Base-by-base conservation (phyloP, 2,113 vertebrate species). In the Ranitomeya imitator region DNA sequence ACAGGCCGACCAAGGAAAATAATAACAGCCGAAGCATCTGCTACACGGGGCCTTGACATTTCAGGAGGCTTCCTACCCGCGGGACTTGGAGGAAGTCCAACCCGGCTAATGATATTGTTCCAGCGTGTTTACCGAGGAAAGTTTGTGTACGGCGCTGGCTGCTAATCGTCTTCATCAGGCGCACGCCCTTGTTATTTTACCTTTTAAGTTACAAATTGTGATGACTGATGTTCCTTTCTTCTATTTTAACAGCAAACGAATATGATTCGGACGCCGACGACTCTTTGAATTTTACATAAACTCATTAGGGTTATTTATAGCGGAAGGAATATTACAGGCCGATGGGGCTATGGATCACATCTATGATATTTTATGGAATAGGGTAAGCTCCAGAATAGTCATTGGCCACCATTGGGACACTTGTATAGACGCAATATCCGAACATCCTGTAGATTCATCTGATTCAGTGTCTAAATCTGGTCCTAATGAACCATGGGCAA, bases 1-100 rank as follows among this genome's bases (percentile, higher is more conserved):
- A 94, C 93, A 95, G 94, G 90, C 90, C 92, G 6, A 85, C 31
- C 0, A 87, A 92, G 91, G 92, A 93, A 86, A 93, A 93, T 92
- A 91, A 84, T 94, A 93, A 95, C 93, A 90, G 78, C 87, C 95
- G 92, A 92, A 94, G 93, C 96, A 97, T 96, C 96, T 97, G 96
- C 94, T 93, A 92, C 91, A 91, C 94, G 86, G 93, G 92, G 93
- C 95, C 95, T 95, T 95, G 95, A 94, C 94, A 94, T 95, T 95
- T 96, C 94, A 95, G 95, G 94, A 93, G 89, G 92, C 93, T 95
- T 95, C 94, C 94, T 92, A 93, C 93, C 91, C 95, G 95, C 95
- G 93, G 92, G 91, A 93, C 92, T 90, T 94, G 93, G 90, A 96
- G 96, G 96, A 97, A 96, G 95, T 95, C 93, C 94, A 94, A 94